Evolutionary conservation across 1,140 invertebrate species (phyloP), one percentile per base, ranked within the genome.

Genomic region (Hydropsyche tenuis): DNA sequence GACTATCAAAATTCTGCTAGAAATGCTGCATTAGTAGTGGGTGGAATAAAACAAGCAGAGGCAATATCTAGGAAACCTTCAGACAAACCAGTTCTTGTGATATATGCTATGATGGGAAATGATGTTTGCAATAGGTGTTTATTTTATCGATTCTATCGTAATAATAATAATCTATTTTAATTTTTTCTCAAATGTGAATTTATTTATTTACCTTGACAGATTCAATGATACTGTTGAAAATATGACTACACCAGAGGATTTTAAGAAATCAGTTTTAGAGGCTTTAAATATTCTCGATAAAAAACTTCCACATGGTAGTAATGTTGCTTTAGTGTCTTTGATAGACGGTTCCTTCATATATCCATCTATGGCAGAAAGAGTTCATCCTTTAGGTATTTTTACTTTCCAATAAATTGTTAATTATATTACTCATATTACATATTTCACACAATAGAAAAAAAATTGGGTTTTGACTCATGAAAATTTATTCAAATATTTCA

Each of bases 1-100:
- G 86, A 88, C 78, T 88, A 85, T 78, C 86, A 87, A 78, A 88
- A 88, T 77, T 79, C 86, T 20, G 82, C 81, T 42, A 81, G 83
- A 45, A 88, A 88, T 79, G 86, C 85, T 81, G 80, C 80, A 30
- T 74, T 77, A 20, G 79, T 78, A 46, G 78, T 72, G 53, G 77
- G 79, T 18, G 72, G 73, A 11, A 63, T 80, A 7, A 64, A 73
- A 6, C 79, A 81, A 69, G 73, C 79, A 11, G 63, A 65, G 30
- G 84, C 82, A 69, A 72, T 85, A 11, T 80, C 80, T n/a, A 72
- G 85, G 65, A 81, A 82, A 56, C 60, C 76, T 1, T 71, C 76
- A 22, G 86, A 87, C 78, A 79, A 83, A 71, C 86, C 87, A 42
- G 72, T 82, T n/a, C 71, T 87, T 4, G 74, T 86, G 2, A 77